Evolutionary conservation across 2,888 invertebrate genomes (phyloP), one percentile per base, ranked within the genome.

Genomic region (Pheosia gnoma): DNA sequence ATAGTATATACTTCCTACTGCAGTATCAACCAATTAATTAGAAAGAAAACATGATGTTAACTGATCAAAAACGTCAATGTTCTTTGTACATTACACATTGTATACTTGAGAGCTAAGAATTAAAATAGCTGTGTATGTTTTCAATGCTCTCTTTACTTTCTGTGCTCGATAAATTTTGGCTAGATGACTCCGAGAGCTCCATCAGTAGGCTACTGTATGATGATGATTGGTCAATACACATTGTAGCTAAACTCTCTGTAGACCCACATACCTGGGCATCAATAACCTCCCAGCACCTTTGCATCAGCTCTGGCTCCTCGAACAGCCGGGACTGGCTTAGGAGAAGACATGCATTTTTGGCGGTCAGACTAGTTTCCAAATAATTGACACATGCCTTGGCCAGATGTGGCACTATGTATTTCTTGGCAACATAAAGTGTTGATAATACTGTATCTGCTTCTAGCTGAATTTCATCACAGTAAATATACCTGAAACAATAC

Each of bases 231-330:
- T 91, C 87, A 66, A 92, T 81, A 77, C 87, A 85, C 72, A 91
- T 83, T 59, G 87, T 86, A 51, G 88, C 79, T 78, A 93, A 89
- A 82, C 94, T 95, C 79, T 93, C 93, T 63, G 90, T 89, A 37
- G 95, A 91, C 77, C 90, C 90, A 93, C 93, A 92, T 96, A 97
- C 97, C 97, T 97, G 97, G 61, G 99, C 99, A 93, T 99, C 99
- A 86, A 99, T 98, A 68, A 99, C 98, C 95, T 98, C 98, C 98
- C 98, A 98, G 94, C 98, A 98, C 77, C 98, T 95, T 90, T 98
- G 97, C 98, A 98, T 98, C 77, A 99, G 95, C 86, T 99, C 98
- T 63, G 98, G 98, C 91, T 99, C 99, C 92, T 99, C 99, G 94
- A 99, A 99, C 64, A 99, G 95, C 77, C 98, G 95, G 71, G 98